Percentiles rank a stretch among this genome's conserved stretches.
These are phyloP conservation scores for Neoarius graeffei DNA, from an alignment of 2,113 vertebrate genomes.

Conservation along the genomic window DNA sequence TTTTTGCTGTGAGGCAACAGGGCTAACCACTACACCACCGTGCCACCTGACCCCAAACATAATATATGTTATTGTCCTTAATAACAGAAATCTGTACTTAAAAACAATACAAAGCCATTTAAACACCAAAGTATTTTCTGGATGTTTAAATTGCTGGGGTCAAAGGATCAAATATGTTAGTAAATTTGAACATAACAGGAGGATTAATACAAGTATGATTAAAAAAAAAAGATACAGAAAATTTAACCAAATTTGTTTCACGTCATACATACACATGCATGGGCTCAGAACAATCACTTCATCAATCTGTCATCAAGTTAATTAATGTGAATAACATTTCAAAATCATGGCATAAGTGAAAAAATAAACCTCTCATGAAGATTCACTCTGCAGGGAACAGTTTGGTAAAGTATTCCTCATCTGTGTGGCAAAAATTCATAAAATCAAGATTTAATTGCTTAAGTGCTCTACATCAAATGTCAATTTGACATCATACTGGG, in stretches of 20 bases:
- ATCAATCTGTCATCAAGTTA: slow-evolving; percentile 32
- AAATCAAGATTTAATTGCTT: slow-evolving; percentile 45
- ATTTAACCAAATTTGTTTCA: not conserved
- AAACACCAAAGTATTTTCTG: too few species aligned
- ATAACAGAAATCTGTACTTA: too few species aligned
- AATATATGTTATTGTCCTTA: too few species aligned
- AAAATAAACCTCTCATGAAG: slow-evolving; percentile 43
- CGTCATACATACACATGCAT: not conserved
- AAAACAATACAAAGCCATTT: too few species aligned
- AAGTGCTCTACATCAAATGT: slow-evolving; percentile 47
- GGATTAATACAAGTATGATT: not conserved
- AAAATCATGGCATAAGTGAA: slow-evolving; percentile 32
- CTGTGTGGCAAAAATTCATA: slow-evolving; percentile 31
- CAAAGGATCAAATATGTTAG: too few species aligned
- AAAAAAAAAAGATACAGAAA: not conserved
- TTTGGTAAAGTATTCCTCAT: slow-evolving; percentile 39
- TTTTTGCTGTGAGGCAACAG: too few species aligned
- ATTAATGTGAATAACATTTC: slow-evolving; percentile 51
- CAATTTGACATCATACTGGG: slow-evolving; percentile 29
- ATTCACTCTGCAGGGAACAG: slow-evolving; percentile 38
- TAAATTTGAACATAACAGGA: too few species aligned
- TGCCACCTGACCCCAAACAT: too few species aligned
- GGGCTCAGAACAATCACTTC: slow-evolving; percentile 8
- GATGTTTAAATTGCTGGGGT: too few species aligned
- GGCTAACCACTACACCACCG: too few species aligned